Conservation (phyloP, 2,113 vertebrate genomes). For the Cygnus buccinator region DNA sequence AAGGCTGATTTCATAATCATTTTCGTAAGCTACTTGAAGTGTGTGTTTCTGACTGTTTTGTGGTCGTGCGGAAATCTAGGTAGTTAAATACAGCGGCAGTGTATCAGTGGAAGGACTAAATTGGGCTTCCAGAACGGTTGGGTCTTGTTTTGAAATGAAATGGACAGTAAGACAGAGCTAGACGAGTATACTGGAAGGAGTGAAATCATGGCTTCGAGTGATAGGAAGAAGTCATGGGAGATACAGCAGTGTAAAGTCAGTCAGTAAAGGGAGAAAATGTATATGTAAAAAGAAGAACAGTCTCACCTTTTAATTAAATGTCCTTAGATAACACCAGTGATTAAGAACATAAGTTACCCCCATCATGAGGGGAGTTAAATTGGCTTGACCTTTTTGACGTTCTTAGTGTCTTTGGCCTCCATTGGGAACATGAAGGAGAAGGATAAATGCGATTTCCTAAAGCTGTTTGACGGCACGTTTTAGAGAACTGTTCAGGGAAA, state of each 20-base stretch:
- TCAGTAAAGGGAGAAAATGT: not conserved
- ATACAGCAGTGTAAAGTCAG: not conserved
- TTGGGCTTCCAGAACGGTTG: not conserved
- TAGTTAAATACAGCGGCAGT: not conserved
- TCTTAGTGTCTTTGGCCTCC: not conserved
- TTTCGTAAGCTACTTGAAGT: not conserved
- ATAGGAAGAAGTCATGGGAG: not conserved
- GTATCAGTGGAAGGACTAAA: not conserved
- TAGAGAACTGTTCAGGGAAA: not conserved
- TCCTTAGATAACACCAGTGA: not conserved
- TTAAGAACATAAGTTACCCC: not conserved
- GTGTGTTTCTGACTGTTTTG: not conserved
- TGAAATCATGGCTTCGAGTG: not conserved
- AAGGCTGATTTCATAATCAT: not conserved
- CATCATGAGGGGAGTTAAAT: not conserved
- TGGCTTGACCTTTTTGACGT: not conserved
- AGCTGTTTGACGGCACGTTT: not conserved
- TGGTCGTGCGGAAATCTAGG: not conserved
- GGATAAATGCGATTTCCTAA: not conserved
- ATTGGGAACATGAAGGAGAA: not conserved
- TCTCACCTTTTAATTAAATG: not conserved
- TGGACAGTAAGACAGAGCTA: not conserved
- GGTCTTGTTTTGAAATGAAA: not conserved
- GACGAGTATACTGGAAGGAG: not conserved
- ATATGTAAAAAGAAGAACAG: not conserved